Evolutionary conservation across 2,888 invertebrate species (phyloP).

Genomic region (Pyrrhosoma nymphula): DNA sequence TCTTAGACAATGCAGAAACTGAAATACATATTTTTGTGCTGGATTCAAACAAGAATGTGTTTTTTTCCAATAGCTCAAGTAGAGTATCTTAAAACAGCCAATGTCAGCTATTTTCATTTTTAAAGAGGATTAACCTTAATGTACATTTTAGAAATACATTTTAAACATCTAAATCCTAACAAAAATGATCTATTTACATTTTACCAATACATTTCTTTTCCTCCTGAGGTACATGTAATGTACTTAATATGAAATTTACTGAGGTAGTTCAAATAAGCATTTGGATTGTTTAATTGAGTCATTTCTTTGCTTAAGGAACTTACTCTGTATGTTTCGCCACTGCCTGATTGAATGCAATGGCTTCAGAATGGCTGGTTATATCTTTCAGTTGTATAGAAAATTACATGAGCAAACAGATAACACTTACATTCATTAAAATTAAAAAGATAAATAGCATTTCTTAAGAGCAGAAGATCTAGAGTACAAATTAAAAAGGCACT

Average conservation of each 20-base stretch:
- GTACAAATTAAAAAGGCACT: slow-evolving; percentile 10
- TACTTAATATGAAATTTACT: slow-evolving; percentile 56
- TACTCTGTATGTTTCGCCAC: slow-evolving; percentile 13
- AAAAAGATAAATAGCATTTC: slow-evolving; percentile 19
- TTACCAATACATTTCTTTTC: slow-evolving; percentile 64
- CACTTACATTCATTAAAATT: slow-evolving; percentile 12
- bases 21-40: slow-evolving; percentile 60
- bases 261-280: slow-evolving; percentile 62
- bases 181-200: slow-evolving; percentile 64
- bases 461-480: slow-evolving; percentile 10
- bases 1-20: slow-evolving; percentile 57
- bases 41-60: slow-evolving; percentile 61
- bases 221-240: slow-evolving; percentile 64
- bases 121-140: slow-evolving; percentile 64
- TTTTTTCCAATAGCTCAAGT: slow-evolving; percentile 58
- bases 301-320: slow-evolving; percentile 58
- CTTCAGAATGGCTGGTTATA: slow-evolving; percentile 54
- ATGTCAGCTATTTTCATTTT: slow-evolving; percentile 53
- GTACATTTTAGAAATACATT: slow-evolving; percentile 64
- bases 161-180: slow-evolving; percentile 62
- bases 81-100: slow-evolving; percentile 47
- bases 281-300: slow-evolving; percentile 46
- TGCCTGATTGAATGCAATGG: slow-evolving; percentile 28
- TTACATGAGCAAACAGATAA: slow-evolving; percentile 35
- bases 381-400: slow-evolving; percentile 18